A percentile compares a stretch with the other conserved stretches of the same genome.
These are phyloP conservation scores for Dorcus hopei DNA, from an alignment of 2,888 invertebrate genomes.

Conservation along the genomic window DNA sequence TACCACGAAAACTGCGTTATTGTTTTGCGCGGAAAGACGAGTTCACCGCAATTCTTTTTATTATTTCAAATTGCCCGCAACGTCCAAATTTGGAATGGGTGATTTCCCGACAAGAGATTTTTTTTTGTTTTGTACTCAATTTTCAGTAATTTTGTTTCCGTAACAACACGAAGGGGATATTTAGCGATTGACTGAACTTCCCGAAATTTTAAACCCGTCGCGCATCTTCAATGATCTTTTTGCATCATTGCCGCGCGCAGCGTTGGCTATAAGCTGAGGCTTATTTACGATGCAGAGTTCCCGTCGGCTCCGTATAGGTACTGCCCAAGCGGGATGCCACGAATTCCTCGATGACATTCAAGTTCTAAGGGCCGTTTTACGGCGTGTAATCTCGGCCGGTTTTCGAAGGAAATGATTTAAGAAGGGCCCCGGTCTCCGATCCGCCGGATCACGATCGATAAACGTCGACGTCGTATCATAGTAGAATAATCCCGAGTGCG, in stretches of 20 bases:
- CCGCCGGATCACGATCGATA: not conserved
- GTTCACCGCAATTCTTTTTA: slow-evolving; percentile 2
- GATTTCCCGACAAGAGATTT: no score
- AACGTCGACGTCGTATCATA: not conserved
- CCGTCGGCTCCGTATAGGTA: not conserved
- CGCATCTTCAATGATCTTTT: no score
- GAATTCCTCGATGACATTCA: slow-evolving; percentile 30
- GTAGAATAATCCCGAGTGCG: no score
- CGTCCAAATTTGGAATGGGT: no score
- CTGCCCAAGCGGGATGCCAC: slow-evolving; percentile 15
- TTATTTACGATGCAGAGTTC: no score
- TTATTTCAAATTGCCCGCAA: not conserved
- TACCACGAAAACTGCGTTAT: no score
- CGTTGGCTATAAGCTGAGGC: not conserved
- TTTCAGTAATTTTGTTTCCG: no score
- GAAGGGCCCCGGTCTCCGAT: not conserved
- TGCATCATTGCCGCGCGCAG: not conserved
- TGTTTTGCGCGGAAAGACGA: not conserved
- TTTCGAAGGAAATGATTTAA: slow-evolving; percentile 3
- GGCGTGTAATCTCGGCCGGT: slow-evolving; percentile 4
- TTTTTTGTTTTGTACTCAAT: no score
- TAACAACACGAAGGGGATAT: no score
- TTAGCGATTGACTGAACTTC: no score
- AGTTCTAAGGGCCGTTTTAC: slow-evolving; percentile 8
- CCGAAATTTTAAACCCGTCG: no score